Conservation (phyloP, 1,140 invertebrate genomes). For the Sycophila sp. region DNA sequence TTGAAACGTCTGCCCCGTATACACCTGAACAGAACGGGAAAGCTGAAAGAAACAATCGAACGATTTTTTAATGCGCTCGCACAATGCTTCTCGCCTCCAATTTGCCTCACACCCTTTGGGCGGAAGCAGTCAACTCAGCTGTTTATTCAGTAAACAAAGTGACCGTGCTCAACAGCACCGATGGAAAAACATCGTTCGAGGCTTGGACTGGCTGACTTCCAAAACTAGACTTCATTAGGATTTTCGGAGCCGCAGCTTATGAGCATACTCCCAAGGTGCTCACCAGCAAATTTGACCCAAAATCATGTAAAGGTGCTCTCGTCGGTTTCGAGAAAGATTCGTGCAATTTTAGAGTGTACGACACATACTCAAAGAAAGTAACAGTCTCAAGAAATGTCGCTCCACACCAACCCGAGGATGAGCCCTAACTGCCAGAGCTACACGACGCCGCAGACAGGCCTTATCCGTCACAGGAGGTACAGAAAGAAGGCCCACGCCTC, state of each 20-base stretch:
- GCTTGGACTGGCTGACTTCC: slow-evolving; percentile 47
- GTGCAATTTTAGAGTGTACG: slow-evolving; percentile 20
- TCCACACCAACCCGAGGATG: not conserved
- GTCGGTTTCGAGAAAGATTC: slow-evolving; percentile 34
- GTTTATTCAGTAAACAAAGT: not conserved
- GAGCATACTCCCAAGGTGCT: slow-evolving; percentile 30
- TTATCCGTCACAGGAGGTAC: not conserved
- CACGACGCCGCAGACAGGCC: not conserved
- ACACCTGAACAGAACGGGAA: not conserved
- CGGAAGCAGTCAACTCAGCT: not conserved
- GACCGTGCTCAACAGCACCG: not conserved
- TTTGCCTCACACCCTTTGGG: not conserved
- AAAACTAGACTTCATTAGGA: slow-evolving; percentile 45
- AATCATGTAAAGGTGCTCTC: not conserved
- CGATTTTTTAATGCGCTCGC: not conserved
- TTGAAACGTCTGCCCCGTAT: not conserved
- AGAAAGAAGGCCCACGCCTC: not conserved
- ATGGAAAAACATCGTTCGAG: slow-evolving; percentile 46
- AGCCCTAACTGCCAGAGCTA: not conserved
- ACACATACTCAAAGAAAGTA: not conserved
- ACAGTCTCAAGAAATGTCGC: not conserved
- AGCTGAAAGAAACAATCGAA: not conserved
- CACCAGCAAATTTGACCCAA: slow-evolving; percentile 28
- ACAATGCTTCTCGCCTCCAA: too few species aligned
- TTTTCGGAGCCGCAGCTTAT: slow-evolving; percentile 53